These are phyloP conservation scores for Hemistola chrysoprasaria DNA, from an alignment of 2,888 invertebrate species.

Conservation along the genomic window DNA sequence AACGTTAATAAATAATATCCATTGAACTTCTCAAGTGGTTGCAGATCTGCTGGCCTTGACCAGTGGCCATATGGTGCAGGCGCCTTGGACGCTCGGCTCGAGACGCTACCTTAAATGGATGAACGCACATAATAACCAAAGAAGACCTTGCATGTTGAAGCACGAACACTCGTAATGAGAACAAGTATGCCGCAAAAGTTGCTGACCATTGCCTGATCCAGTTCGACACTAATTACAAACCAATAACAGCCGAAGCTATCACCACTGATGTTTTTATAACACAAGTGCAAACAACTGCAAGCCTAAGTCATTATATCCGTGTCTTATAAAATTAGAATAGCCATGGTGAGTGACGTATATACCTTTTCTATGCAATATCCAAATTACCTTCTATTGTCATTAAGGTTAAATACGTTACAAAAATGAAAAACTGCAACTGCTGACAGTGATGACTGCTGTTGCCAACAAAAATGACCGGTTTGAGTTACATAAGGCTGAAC, in stretches of 20 bases:
- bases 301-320: too few species aligned
- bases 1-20: conserved; percentile 49
- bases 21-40: conserved; percentile 46
- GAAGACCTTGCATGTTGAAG: conserved; percentile 34
- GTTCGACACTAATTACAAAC: too few species aligned
- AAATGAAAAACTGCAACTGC: conserved; percentile 17
- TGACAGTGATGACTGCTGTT: conserved; percentile 8
- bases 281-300: too few species aligned
- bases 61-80: conserved; percentile 57
- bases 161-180: conserved; percentile 18
- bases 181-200: conserved; percentile 15
- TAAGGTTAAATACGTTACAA: conserved; percentile 14
- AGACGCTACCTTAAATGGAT: conserved; percentile 52
- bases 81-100: conserved; percentile 46
- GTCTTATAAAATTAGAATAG: too few species aligned
- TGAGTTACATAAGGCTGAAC: conserved; percentile 65
- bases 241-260: too few species aligned
- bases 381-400: background rate
- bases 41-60: conserved; percentile 58
- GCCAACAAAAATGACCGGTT: conserved; percentile 9
- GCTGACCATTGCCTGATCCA: conserved; percentile 3
- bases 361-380: too few species aligned
- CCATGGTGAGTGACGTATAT: too few species aligned
- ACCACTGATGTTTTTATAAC: too few species aligned
- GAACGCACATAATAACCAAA: conserved; percentile 47